Percentiles rank a stretch among this genome's conserved stretches.
These are phyloP conservation scores for Eupsilia transversa DNA, from an alignment of 2,888 invertebrate species.

Conservation along the genomic window DNA sequence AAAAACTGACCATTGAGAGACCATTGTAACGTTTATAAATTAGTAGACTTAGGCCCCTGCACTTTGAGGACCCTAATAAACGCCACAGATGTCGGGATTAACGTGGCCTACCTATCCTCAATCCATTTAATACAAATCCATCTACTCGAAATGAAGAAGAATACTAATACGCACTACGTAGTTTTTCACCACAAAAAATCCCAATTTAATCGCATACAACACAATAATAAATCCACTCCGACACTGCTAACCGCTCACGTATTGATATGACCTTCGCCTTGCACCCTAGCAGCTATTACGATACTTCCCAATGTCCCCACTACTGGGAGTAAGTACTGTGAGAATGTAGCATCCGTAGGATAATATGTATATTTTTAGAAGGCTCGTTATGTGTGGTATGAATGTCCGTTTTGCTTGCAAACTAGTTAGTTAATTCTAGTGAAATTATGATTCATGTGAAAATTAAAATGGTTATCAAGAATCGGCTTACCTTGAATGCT, in stretches of 20 bases:
- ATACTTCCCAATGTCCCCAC: conserved; percentile 38
- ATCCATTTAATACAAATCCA: neutral
- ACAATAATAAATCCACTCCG: conserved; percentile 26
- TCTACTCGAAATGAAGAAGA: neutral
- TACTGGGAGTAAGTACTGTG: conserved; percentile 43
- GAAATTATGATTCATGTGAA: neutral
- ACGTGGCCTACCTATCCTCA: neutral
- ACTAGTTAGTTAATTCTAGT: neutral
- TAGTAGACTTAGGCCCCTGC: no score
- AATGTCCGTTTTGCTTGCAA: neutral
- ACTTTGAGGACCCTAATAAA: no score
- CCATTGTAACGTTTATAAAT: no score
- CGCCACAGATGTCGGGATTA: neutral
- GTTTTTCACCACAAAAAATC: neutral
- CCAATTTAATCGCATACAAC: neutral
- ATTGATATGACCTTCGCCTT: conserved; percentile 66
- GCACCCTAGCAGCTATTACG: conserved; percentile 40
- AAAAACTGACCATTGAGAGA: no score
- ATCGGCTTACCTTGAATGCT: no score
- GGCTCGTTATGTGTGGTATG: neutral
- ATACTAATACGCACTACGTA: neutral
- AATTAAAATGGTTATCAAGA: no score
- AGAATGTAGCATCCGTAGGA: conserved; percentile 32
- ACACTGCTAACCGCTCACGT: conserved; percentile 1
- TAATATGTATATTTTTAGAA: conserved; percentile 21